Base-by-base conservation (phyloP, 1,140 invertebrate genomes). In the Battus philenor region DNA sequence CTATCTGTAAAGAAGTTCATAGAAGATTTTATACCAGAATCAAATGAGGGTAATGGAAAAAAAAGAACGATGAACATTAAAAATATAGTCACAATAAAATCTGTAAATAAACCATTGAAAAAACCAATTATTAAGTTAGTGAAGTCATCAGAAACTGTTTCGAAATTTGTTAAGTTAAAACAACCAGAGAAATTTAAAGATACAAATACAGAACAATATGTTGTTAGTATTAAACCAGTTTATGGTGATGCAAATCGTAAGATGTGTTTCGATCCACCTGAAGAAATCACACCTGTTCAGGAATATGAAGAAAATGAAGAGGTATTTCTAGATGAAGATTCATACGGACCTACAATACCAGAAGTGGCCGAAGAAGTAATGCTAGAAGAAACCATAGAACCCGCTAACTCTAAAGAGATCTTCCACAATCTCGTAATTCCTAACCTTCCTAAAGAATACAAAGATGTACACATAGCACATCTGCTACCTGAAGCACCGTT, bases 331-430 rank as follows among this genome's bases (percentile, higher is more conserved):
- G 39, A 57, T 16, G 43, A 50, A 38, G 34, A 55, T 9, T 17
- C 44, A 6, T 29, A 52, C 9, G 30, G 22, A 9, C 41, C 59
- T 1, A 47, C 36, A 8, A 69, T 80, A 22, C 80, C 80, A 0
- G 80, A 80, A 27, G 68, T 78, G 0, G 75, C 69, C 0, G 53
- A 79, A 22, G 80, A 84, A 48, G 58, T 81, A 0, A 68, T 75
- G 63, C 32, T 83, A 5, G 70, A 67, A 18, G 59, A 60, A 4
- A 59, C 70, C 15, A 50, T 0, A 48, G 41, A 18, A 33, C 15
- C 0, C 6, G 12, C 6, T 26, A 51, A 10, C 26, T 55, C 0
- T 53, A n/a, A n/a, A n/a, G n/a, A n/a, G n/a, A 27, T 8, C 4
- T 2, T 59, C 15, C 45, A 58, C 7, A 69, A 60, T 33, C 57